Evolutionary conservation across 2,113 vertebrate genomes (phyloP).

Genomic region (Boulengerochromis microlepis): DNA sequence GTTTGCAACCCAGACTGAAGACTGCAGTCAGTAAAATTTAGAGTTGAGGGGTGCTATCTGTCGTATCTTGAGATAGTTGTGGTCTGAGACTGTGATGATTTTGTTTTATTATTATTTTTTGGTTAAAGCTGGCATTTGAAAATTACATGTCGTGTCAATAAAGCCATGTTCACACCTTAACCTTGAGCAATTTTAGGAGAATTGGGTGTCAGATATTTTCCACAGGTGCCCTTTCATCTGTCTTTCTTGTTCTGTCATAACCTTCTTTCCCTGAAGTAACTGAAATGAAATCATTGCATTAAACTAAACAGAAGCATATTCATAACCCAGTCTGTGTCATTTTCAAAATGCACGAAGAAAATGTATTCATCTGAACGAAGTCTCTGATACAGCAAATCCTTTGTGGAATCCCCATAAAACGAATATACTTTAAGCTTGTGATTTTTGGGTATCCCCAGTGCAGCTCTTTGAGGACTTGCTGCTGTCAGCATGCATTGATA

Average conservation of each 20-base stretch:
- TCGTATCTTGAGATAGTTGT: neutral
- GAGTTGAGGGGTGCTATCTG: neutral
- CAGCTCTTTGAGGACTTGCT: neutral
- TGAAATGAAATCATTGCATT: neutral
- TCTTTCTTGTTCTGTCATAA: neutral
- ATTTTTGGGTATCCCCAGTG: neutral
- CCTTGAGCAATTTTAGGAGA: neutral
- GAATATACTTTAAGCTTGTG: neutral
- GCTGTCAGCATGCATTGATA: neutral
- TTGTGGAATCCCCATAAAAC: neutral
- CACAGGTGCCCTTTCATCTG: neutral
- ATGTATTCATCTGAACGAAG: neutral
- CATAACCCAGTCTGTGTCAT: neutral
- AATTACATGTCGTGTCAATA: neutral
- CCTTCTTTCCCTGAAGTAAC: neutral
- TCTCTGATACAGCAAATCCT: neutral
- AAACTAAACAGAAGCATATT: neutral
- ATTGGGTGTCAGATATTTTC: neutral
- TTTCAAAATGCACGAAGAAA: neutral
- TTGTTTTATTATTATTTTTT: neutral
- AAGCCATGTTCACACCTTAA: neutral
- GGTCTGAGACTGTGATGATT: neutral
- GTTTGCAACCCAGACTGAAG: neutral
- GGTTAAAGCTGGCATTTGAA: neutral
- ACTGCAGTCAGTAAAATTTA: neutral